Conservation (phyloP, 1,140 invertebrate genomes). For the Helicoverpa armigera region DNA sequence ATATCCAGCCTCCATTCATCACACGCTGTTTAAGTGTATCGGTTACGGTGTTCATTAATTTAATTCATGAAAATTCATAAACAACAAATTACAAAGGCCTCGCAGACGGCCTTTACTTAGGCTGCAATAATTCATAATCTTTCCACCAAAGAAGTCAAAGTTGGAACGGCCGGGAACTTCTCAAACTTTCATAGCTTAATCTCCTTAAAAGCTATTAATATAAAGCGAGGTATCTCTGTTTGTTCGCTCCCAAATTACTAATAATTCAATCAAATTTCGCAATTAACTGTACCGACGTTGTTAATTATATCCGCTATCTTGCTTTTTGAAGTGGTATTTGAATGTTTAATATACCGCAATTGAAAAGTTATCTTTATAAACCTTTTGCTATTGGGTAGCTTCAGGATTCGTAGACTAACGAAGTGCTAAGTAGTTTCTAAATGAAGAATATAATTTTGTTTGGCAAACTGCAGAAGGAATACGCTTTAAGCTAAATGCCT, state of each 20-base stretch:
- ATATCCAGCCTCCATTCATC: background rate
- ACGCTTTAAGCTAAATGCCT: constrained; percentile 38
- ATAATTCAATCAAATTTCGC: constrained; percentile 35
- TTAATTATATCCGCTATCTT: constrained; percentile 20
- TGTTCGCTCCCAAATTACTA: constrained; percentile 47
- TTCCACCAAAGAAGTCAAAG: constrained; percentile 39
- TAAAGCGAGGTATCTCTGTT: constrained; percentile 49
- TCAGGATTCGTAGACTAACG: background rate
- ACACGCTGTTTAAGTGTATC: constrained; percentile 17
- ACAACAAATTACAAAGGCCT: constrained; percentile 37
- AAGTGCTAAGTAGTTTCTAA: background rate
- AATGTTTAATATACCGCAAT: background rate
- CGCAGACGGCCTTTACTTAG: constrained; percentile 36
- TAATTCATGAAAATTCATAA: constrained; percentile 19
- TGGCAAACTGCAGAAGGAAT: constrained; percentile 15
- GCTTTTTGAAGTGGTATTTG: background rate
- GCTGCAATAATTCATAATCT: constrained; percentile 55
- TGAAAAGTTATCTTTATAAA: background rate
- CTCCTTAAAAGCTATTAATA: constrained; percentile 60
- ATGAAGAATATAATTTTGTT: constrained; percentile 34
- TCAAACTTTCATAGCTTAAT: constrained; percentile 59
- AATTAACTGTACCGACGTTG: constrained; percentile 23
- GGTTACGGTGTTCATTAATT: constrained; percentile 33
- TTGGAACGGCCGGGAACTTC: constrained; percentile 42
- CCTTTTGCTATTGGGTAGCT: background rate